Conservation (phyloP, 2,797 vertebrate genomes). For the Centropyge bicolor region DNA sequence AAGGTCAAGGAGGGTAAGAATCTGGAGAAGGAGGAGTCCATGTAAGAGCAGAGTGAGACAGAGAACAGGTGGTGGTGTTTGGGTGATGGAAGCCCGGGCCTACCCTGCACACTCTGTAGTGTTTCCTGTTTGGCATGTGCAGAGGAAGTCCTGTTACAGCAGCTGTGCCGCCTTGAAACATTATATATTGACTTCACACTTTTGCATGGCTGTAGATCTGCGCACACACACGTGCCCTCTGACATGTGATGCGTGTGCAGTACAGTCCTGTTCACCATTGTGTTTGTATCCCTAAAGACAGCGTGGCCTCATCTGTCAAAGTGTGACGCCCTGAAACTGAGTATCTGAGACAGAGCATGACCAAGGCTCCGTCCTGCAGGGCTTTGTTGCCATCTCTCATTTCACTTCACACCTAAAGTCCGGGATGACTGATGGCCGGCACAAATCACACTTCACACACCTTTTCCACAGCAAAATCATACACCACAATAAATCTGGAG, state of each 20-base stretch:
- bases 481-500: not conserved
- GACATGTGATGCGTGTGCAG: slow-evolving; percentile 30
- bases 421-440: slow-evolving; percentile 34
- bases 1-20: slow-evolving; percentile 30
- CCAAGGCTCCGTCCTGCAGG: slow-evolving; percentile 31
- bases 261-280: slow-evolving; percentile 11
- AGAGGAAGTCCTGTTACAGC: slow-evolving; percentile 55
- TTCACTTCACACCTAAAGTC: slow-evolving; percentile 37
- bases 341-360: slow-evolving; percentile 42
- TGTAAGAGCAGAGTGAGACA: slow-evolving; percentile 1
- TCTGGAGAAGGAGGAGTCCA: slow-evolving; percentile 11
- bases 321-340: slow-evolving; percentile 61
- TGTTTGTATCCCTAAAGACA: slow-evolving; percentile 38
- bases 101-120: slow-evolving; percentile 39
- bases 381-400: slow-evolving; percentile 50
- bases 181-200: slow-evolving; percentile 23
- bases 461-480: slow-evolving; percentile 13
- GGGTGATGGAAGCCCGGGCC: not conserved
- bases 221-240: not conserved
- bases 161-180: slow-evolving; percentile 58
- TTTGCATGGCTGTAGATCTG: slow-evolving; percentile 1
- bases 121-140: slow-evolving; percentile 61
- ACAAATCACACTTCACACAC: slow-evolving; percentile 23
- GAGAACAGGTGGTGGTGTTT: slow-evolving; percentile 60
- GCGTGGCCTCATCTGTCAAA: slow-evolving; percentile 55